phyloP scores from a whole-genome alignment of 2,888 invertebrate species.

The Macrosoma leucophasiata region DNA sequence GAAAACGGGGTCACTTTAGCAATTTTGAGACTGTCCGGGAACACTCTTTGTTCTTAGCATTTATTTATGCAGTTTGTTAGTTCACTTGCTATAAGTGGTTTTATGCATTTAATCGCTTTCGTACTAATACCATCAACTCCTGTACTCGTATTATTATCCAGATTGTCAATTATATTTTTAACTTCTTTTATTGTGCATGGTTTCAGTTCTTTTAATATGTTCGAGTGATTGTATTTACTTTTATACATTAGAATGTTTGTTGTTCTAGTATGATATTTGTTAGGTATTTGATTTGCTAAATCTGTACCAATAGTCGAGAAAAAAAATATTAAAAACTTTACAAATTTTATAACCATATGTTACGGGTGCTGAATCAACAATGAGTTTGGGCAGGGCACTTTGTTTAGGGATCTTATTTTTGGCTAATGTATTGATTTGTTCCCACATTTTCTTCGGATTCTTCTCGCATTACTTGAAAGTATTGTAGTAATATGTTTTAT shows the following conservation, averaged over 20 bases:
- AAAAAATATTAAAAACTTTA: slow-evolving; percentile 19
- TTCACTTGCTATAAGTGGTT: slow-evolving; percentile 4
- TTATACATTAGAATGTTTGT: slow-evolving; percentile 1
- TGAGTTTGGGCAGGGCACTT: slow-evolving; percentile 13
- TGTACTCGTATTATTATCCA: slow-evolving; percentile 11
- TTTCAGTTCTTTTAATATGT: not conserved
- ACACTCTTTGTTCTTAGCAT: slow-evolving; percentile 11
- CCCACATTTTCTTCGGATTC: slow-evolving; percentile 10
- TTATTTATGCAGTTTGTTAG: slow-evolving; percentile 12
- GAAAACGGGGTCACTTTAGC: slow-evolving; percentile 11
- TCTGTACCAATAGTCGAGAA: slow-evolving; percentile 16
- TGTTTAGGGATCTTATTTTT: slow-evolving; percentile 8
- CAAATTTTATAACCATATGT: slow-evolving; percentile 14
- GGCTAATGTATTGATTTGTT: slow-evolving; percentile 8
- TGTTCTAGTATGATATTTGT: slow-evolving; percentile 8
- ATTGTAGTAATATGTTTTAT: slow-evolving; percentile 8
- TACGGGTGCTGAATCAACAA: slow-evolving; percentile 1
- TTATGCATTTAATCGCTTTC: slow-evolving; percentile 36
- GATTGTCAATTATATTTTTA: slow-evolving; percentile 10
- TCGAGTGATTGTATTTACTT: not conserved
- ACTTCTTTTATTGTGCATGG: slow-evolving; percentile 4
- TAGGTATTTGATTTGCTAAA: slow-evolving; percentile 18
- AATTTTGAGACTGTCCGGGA: slow-evolving; percentile 18
- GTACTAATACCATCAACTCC: slow-evolving; percentile 15
- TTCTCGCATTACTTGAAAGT: not conserved